phyloP scores from a whole-genome alignment of 2,888 invertebrate species.

The Brachyopa scutellaris region DNA sequence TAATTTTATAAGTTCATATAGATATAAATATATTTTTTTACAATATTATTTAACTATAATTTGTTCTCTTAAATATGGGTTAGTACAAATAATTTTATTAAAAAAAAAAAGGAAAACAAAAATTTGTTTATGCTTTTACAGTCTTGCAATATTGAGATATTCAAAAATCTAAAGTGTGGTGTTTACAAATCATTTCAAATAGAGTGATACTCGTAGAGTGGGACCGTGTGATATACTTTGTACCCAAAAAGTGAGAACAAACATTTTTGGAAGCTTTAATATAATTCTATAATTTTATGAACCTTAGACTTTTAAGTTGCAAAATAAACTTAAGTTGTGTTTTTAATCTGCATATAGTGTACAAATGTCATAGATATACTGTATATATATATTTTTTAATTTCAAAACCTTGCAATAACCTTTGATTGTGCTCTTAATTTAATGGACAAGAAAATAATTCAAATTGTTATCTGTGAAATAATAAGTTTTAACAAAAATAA shows the following conservation, averaged over 20 bases:
- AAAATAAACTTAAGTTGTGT: no score
- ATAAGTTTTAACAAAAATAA: no score
- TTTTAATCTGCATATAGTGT: not conserved
- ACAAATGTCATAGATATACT: not conserved
- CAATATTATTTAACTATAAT: no score
- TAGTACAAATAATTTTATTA: constrained; percentile 23
- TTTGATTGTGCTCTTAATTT: not conserved
- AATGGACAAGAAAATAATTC: no score
- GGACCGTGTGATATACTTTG: not conserved
- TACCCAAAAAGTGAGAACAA: not conserved
- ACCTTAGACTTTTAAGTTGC: constrained; percentile 28
- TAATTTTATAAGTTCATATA: not conserved
- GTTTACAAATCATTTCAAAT: not conserved
- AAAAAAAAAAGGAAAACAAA: not conserved
- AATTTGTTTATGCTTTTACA: not conserved
- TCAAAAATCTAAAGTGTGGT: not conserved
- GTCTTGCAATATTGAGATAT: no score
- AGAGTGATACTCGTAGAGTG: constrained; percentile 1
- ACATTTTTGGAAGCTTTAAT: not conserved
- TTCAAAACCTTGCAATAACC: not conserved
- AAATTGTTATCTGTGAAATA: no score
- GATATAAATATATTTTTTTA: no score
- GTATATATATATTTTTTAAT: not conserved
- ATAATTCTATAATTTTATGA: constrained; percentile 9
- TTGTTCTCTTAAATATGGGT: constrained; percentile 40